Percentiles rank a stretch among this genome's conserved stretches.
These are phyloP conservation scores for Cladorhizidae sp. DNA, from an alignment of 37 sponge, comb jelly and placozoan genomes.

Conservation along the genomic window DNA sequence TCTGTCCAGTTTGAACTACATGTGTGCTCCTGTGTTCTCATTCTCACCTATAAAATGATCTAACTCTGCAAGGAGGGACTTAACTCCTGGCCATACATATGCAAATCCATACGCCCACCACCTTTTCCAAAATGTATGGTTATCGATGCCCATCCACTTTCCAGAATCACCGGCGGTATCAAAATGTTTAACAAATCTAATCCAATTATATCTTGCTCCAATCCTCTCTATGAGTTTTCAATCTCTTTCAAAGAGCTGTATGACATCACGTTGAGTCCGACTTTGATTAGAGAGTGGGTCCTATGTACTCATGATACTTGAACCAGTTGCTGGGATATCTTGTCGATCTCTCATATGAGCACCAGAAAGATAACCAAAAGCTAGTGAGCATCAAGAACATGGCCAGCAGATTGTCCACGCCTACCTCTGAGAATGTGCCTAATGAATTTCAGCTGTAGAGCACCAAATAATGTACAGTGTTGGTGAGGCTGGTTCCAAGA, in stretches of 20 bases:
- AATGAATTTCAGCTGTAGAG: neutral
- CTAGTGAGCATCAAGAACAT: constrained; percentile 9
- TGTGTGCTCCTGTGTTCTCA: constrained; percentile 13
- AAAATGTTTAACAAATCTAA: constrained; percentile 37
- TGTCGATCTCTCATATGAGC: neutral
- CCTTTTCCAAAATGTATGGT: constrained; percentile 27
- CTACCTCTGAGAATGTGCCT: neutral
- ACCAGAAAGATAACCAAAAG: neutral
- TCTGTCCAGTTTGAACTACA: neutral
- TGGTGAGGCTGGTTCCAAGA: neutral
- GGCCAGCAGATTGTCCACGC: neutral
- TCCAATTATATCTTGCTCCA: neutral
- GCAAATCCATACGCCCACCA: neutral
- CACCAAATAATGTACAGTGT: no score
- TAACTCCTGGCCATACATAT: neutral
- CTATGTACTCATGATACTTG: constrained; percentile 36
- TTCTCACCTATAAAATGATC: constrained; percentile 40
- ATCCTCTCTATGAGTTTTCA: constrained; percentile 41
- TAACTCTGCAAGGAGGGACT: constrained; percentile 49
- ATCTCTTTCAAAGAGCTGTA: constrained; percentile 22
- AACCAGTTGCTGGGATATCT: constrained; percentile 33
- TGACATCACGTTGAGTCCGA: neutral
- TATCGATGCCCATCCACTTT: constrained; percentile 23
- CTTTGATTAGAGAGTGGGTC: neutral
- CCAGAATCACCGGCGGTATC: neutral